phyloP scores from a whole-genome alignment of 2,113 vertebrate genomes.

The Callaeas wilsoni region DNA sequence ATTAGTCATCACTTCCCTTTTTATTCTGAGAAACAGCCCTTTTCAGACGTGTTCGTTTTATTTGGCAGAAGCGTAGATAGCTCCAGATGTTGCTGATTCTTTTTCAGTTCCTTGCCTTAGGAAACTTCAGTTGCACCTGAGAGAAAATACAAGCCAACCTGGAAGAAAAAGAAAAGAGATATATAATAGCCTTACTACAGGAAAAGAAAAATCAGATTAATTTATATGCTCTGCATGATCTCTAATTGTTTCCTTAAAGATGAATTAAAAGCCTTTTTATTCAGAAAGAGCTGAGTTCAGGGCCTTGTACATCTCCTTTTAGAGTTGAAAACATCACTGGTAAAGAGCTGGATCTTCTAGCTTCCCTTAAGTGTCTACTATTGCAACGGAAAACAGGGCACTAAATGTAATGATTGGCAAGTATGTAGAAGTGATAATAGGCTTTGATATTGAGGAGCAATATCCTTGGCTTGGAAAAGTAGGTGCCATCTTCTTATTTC shows the following conservation, averaged over 20 bases:
- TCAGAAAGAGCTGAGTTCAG: background rate
- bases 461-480: background rate
- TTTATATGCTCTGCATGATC: background rate
- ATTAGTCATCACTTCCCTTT: slow-evolving; percentile 44
- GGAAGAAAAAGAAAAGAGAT: slow-evolving; percentile 30
- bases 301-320: background rate
- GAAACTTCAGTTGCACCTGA: slow-evolving; percentile 55
- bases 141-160: slow-evolving; percentile 46
- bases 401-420: background rate
- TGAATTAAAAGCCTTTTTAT: slow-evolving; percentile 39
- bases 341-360: background rate
- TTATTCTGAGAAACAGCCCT: slow-evolving; percentile 34
- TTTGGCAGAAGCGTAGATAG: slow-evolving; percentile 29
- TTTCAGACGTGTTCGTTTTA: background rate
- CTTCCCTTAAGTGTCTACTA: background rate
- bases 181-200: slow-evolving; percentile 6
- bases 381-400: background rate
- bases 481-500: background rate
- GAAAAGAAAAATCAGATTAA: slow-evolving; percentile 38
- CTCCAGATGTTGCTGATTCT: slow-evolving; percentile 43
- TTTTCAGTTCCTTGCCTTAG: slow-evolving; percentile 47
- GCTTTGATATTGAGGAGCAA: background rate
- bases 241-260: slow-evolving; percentile 47
- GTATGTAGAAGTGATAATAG: background rate
- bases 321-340: background rate